Percentiles rank a stretch among this genome's conserved stretches.
Evolutionary conservation across 2,113 vertebrate species (phyloP).

Genomic region (Carassius auratus): DNA sequence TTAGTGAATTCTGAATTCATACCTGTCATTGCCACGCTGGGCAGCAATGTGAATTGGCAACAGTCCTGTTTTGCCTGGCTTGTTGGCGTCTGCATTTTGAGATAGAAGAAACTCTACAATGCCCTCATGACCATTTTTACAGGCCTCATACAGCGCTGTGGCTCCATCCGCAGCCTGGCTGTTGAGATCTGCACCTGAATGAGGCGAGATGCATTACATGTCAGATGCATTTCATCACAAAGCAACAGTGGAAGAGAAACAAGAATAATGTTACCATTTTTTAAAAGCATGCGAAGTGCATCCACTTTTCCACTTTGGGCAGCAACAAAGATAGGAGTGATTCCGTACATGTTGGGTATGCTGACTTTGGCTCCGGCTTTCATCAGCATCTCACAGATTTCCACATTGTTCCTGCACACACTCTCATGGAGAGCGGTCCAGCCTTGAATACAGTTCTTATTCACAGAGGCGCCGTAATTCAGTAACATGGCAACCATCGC

Average conservation of each 20-base stretch:
- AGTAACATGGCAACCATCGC: slow-evolving; percentile 79
- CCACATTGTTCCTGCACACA: slow-evolving; percentile 80
- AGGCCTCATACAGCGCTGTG: slow-evolving; percentile 85
- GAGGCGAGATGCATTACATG: not conserved
- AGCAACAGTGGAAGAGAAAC: not conserved
- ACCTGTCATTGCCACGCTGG: slow-evolving; percentile 83
- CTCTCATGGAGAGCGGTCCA: slow-evolving; percentile 86
- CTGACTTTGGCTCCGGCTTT: slow-evolving; percentile 83
- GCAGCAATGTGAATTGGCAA: slow-evolving; percentile 85
- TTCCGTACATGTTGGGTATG: slow-evolving; percentile 79
- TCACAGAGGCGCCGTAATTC: slow-evolving; percentile 76
- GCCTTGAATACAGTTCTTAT: slow-evolving; percentile 84
- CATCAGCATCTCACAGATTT: slow-evolving; percentile 82
- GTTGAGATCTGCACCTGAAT: slow-evolving; percentile 83
- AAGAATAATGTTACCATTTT: slow-evolving; percentile 51
- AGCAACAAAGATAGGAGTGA: slow-evolving; percentile 84
- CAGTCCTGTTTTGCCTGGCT: slow-evolving; percentile 81
- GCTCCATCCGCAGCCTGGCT: slow-evolving; percentile 84
- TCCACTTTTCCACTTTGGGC: slow-evolving; percentile 85
- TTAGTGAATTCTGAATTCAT: slow-evolving; percentile 56
- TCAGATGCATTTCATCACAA: slow-evolving; percentile 2
- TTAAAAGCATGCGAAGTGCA: slow-evolving; percentile 79
- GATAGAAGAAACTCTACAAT: slow-evolving; percentile 84
- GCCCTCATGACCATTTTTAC: slow-evolving; percentile 81
- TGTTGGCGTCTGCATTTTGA: slow-evolving; percentile 87